Conservation (phyloP, 2,888 invertebrate species). For the Trichopoda pennipes region DNA sequence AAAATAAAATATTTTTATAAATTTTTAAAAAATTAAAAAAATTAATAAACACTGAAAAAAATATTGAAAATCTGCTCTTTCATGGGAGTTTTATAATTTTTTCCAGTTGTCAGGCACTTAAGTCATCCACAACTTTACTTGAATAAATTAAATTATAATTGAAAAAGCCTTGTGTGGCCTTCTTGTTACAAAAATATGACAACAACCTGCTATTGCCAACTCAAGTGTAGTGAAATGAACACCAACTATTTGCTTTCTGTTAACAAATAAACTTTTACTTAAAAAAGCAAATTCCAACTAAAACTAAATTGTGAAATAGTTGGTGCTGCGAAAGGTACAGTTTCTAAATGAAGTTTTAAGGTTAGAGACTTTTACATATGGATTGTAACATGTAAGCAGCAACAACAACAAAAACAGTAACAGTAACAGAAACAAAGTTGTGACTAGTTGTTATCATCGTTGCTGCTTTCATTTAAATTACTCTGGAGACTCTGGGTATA, state of each 20-base stretch:
- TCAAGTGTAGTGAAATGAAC: no score
- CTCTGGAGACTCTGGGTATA: conserved; percentile 43
- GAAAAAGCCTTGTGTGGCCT: no score
- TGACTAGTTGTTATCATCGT: conserved; percentile 14
- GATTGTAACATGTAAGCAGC: not conserved
- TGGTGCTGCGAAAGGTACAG: not conserved
- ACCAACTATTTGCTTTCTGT: not conserved
- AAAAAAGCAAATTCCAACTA: not conserved
- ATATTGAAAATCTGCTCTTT: no score
- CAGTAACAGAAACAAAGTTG: conserved; percentile 11
- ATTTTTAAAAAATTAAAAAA: no score
- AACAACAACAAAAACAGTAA: not conserved
- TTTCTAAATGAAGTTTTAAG: not conserved
- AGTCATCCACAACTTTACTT: no score
- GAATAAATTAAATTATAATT: no score
- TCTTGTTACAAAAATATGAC: no score
- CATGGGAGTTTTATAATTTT: no score
- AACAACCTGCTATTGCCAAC: no score
- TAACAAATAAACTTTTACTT: not conserved
- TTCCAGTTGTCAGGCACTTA: no score
- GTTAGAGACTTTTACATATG: conserved; percentile 23
- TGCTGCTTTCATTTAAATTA: conserved; percentile 24
- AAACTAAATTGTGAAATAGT: conserved; percentile 28
- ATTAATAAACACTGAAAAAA: no score
- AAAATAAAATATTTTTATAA: no score